Conservation (phyloP, 1,140 invertebrate genomes). For the Homarus americanus region DNA sequence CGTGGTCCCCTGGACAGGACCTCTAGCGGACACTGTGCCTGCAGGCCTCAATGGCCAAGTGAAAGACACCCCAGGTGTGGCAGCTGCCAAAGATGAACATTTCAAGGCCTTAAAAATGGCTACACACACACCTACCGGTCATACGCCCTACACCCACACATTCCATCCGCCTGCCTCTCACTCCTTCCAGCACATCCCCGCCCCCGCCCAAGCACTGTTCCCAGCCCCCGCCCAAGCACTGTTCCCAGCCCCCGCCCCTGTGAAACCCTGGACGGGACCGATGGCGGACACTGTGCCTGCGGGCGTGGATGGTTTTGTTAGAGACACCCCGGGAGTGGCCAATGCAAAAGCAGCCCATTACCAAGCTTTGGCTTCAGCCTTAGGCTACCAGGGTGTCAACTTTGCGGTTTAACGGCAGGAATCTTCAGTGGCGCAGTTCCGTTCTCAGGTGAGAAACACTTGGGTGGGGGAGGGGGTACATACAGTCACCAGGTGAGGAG, state of each 20-base stretch:
- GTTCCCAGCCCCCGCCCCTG: not conserved
- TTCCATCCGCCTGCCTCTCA: no score
- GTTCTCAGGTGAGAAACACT: not conserved
- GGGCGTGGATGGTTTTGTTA: not conserved
- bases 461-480: not conserved
- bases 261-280: slow-evolving; percentile 23
- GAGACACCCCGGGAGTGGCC: not conserved
- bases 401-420: not conserved
- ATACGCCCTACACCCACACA: no score
- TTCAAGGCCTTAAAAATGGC: not conserved
- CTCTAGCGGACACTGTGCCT: slow-evolving; percentile 30
- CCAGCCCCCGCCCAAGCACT: not conserved
- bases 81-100: slow-evolving; percentile 36
- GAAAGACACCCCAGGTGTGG: slow-evolving; percentile 10
- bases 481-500: not conserved
- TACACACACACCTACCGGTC: no score
- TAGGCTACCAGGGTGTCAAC: not conserved
- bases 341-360: not conserved
- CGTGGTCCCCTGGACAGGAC: slow-evolving; percentile 8
- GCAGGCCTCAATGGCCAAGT: slow-evolving; percentile 23
- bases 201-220: not conserved
- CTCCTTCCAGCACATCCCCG: no score
- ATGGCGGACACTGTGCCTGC: slow-evolving; percentile 40
- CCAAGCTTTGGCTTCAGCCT: not conserved
- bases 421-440: not conserved